Conservation (phyloP, 2,113 vertebrate species). For the Pao palembangensis region DNA sequence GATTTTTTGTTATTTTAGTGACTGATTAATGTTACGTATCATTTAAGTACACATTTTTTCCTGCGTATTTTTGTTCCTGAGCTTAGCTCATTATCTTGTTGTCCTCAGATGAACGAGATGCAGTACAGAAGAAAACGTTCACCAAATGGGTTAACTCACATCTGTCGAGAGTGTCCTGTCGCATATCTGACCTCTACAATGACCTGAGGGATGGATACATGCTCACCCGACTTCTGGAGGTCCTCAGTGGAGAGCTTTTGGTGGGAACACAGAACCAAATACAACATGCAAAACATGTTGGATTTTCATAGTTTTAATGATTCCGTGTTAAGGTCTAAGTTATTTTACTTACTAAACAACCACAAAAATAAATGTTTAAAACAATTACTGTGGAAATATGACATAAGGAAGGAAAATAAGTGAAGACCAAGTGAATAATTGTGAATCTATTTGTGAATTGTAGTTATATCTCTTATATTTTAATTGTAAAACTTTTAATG, state of each 20-base stretch:
- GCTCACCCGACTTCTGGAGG: slow-evolving; percentile 90
- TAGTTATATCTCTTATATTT: too few relatives aligned
- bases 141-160: slow-evolving; percentile 96
- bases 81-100: not conserved
- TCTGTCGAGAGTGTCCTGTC: slow-evolving; percentile 84
- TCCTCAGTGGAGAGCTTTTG: slow-evolving; percentile 91
- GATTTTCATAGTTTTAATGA: too few relatives aligned
- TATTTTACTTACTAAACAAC: too few relatives aligned
- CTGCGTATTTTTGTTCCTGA: not conserved
- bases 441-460: too few relatives aligned
- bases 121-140: slow-evolving; percentile 96
- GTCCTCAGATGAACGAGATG: slow-evolving; percentile 85
- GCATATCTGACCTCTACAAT: slow-evolving; percentile 86
- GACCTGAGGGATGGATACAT: slow-evolving; percentile 90
- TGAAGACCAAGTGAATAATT: too few relatives aligned
- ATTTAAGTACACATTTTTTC: not conserved
- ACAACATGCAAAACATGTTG: too few relatives aligned
- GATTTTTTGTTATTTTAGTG: too few relatives aligned
- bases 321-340: too few relatives aligned
- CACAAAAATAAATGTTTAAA: too few relatives aligned
- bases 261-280: slow-evolving; percentile 60
- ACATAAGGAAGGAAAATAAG: too few relatives aligned
- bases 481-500: too few relatives aligned
- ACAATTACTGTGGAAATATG: too few relatives aligned
- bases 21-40: not conserved